These are phyloP conservation scores for Mycogona germanica DNA, from an alignment of 2,888 invertebrate species.

Conservation along the genomic window DNA sequence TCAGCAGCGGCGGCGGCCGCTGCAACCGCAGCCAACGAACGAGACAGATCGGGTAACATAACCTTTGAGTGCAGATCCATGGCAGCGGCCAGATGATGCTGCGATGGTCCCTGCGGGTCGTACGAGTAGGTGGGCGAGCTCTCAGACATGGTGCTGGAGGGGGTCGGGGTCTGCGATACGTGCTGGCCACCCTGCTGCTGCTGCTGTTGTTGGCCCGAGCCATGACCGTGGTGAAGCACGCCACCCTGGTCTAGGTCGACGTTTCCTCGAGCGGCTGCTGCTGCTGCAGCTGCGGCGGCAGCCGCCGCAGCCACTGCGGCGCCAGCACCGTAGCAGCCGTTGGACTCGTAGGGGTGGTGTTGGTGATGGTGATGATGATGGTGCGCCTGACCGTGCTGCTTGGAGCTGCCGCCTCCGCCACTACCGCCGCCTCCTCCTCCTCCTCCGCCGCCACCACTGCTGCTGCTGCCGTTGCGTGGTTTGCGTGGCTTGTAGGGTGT, in stretches of 20 bases:
- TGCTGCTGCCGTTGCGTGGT: slow-evolving; percentile 20
- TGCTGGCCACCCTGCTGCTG: slow-evolving; percentile 12
- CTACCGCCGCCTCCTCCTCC: slow-evolving; percentile 4
- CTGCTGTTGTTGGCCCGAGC: slow-evolving; percentile 4
- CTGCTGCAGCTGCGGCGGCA: slow-evolving; percentile 8
- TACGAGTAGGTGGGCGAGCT: slow-evolving; percentile 13
- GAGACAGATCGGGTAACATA: slow-evolving; percentile 12
- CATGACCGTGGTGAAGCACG: slow-evolving; percentile 15
- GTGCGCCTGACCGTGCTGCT: not conserved
- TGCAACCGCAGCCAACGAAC: slow-evolving; percentile 13
- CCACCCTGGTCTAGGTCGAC: slow-evolving; percentile 14
- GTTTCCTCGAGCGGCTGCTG: slow-evolving; percentile 4
- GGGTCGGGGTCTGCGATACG: slow-evolving; percentile 15
- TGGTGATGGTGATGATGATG: slow-evolving; percentile 17
- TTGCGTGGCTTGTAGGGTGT: slow-evolving; percentile 26
- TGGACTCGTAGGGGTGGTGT: slow-evolving; percentile 13
- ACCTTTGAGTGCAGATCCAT: slow-evolving; percentile 18
- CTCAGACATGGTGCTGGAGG: slow-evolving; percentile 17
- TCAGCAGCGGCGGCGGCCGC: slow-evolving; percentile 12
- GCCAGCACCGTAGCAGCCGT: slow-evolving; percentile 7
- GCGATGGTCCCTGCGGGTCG: slow-evolving; percentile 6
- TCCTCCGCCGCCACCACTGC: slow-evolving; percentile 9
- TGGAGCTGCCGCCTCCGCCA: slow-evolving; percentile 9
- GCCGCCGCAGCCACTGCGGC: not conserved
- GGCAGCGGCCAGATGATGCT: slow-evolving; percentile 12